These are phyloP conservation scores for Heliconius cydno DNA, from an alignment of 2,888 invertebrate species.

Conservation along the genomic window DNA sequence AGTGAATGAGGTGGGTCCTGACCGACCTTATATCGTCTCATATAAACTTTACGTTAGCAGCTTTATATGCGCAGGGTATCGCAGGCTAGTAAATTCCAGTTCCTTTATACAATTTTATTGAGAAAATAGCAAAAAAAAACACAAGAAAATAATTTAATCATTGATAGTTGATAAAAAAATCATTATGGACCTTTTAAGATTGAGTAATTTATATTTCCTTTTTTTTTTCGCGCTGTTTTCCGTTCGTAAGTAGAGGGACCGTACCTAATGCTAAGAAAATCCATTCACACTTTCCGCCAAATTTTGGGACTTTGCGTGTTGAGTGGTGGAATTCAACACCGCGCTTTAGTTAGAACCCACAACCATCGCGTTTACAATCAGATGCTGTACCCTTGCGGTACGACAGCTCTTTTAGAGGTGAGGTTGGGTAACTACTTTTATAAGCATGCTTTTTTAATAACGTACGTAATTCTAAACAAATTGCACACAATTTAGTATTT, in stretches of 20 bases:
- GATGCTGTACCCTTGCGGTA: neutral
- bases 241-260: neutral
- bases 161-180: constrained; percentile 27
- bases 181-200: neutral
- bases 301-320: neutral
- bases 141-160: neutral
- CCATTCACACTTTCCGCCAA: neutral
- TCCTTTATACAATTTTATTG: neutral
- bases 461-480: no score
- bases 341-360: neutral
- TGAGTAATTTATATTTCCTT: neutral
- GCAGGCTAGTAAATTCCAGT: constrained; percentile 48
- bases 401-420: neutral
- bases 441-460: no score
- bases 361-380: neutral
- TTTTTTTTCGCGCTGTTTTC: neutral
- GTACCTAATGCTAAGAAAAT: neutral
- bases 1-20: constrained; percentile 61
- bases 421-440: no score
- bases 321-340: neutral
- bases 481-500: no score
- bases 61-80: constrained; percentile 57
- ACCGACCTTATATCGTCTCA: constrained; percentile 66
- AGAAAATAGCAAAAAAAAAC: neutral
- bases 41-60: constrained; percentile 59